phyloP scores from a whole-genome alignment of 2,113 vertebrate species.

The Eublepharis macularius region DNA sequence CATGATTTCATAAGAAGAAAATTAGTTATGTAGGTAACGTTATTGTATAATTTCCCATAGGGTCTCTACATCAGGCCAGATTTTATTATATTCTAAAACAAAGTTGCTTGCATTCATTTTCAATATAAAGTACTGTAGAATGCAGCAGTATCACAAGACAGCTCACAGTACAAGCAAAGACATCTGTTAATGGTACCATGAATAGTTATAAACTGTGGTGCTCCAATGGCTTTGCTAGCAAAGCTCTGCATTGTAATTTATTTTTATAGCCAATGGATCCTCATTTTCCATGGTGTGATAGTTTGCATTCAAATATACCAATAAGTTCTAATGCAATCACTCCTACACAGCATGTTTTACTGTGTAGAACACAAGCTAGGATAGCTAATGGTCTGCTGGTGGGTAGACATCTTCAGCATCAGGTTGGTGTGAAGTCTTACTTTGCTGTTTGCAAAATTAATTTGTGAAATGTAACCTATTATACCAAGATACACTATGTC shows the following conservation, averaged over 20 bases:
- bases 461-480: conserved; percentile 9
- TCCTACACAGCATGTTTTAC: conserved; percentile 60
- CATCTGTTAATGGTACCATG: conserved; percentile 74
- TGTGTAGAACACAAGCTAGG: conserved; percentile 45
- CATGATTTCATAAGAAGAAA: conserved; percentile 79
- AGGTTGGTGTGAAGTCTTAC: conserved; percentile 40
- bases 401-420: conserved; percentile 59
- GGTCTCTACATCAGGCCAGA: conserved; percentile 57
- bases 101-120: conserved; percentile 71
- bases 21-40: conserved; percentile 80
- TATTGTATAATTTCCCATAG: conserved; percentile 72
- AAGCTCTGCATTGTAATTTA: conserved; percentile 68
- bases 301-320: conserved; percentile 74
- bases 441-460: conserved; percentile 11
- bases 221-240: conserved; percentile 69
- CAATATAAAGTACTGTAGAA: conserved; percentile 67
- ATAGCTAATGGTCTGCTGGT: conserved; percentile 61
- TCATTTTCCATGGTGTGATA: conserved; percentile 74
- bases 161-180: conserved; percentile 64
- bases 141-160: conserved; percentile 62
- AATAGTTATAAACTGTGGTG: conserved; percentile 72
- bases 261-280: conserved; percentile 71
- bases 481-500: neutral
- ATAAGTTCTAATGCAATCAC: conserved; percentile 65
- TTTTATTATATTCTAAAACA: conserved; percentile 76